Base-by-base conservation (phyloP, 1,140 invertebrate genomes). In the Brachionus sp. region DNA sequence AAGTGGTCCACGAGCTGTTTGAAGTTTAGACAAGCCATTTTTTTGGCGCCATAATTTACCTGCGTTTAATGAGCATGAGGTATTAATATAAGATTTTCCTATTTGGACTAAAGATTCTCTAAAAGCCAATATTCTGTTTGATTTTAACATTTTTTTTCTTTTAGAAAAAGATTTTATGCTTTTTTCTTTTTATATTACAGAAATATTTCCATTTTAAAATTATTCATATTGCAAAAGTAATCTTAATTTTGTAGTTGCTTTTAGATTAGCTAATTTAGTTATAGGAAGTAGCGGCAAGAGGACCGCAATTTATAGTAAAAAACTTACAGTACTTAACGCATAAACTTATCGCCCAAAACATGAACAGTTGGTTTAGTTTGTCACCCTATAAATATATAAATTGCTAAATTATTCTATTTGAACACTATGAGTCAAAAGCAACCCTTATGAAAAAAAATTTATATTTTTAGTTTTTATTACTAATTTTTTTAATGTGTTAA, bases 21-120 rank as follows among this genome's bases (percentile, higher is more conserved):
- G 77, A 23, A 80, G 50, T 35, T 80, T 80, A 35, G 77, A 23
- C 25, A 80, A 62, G 2, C 62, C 50, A 25, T 39, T 42, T 25
- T 35, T 80, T 66, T 80, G 77, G 4, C 77, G 33, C 77, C 77
- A 80, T 42, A 80, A 29, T 62, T 80, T 80, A 0, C 77, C 77
- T n/a, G 77, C 77, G 5, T 39, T 33, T 3, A 46, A 25, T 4
- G 1, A 13, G 10, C n/a, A 0, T 13, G 70, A 75, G 4, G 70
- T 73, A 23, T 12, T 73, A 73, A 73, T 35, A 66, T 9, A 57
- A 0, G 50, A 57, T 25, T 57, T 57, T 57, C 50, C 19, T 57
- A 57, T 9, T 19, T 57, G 19, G 50, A 9, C 50, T 7, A 23
- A 19, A 7, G 5, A 23, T 57, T 57, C 19, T 9, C 7, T 19